A percentile compares a stretch with the other conserved stretches of the same genome.
These are phyloP conservation scores for Amphiprion ocellaris DNA, from an alignment of 2,113 vertebrate species.

Conservation along the genomic window DNA sequence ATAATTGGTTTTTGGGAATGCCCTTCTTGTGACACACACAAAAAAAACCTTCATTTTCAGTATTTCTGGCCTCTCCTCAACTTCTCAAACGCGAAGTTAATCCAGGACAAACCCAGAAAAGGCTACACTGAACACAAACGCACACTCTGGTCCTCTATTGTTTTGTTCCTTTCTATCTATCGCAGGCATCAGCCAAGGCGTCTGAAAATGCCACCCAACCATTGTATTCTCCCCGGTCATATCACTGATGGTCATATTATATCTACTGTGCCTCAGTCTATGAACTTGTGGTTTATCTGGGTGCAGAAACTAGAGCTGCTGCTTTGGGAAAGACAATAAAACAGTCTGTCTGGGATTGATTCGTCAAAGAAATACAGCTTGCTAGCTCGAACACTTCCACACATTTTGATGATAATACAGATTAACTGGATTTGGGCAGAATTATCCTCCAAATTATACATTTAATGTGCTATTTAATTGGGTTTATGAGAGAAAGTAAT, in stretches of 20 bases:
- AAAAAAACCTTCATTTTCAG: background rate
- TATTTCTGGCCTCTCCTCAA: background rate
- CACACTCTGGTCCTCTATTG: slow-evolving; percentile 2
- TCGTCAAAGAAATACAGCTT: slow-evolving; percentile 19
- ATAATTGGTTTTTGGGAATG: background rate
- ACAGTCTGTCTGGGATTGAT: background rate
- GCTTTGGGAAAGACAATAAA: slow-evolving; percentile 36
- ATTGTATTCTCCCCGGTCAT: slow-evolving; percentile 38
- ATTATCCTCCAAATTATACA: slow-evolving; percentile 2
- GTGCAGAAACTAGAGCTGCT: slow-evolving; percentile 40
- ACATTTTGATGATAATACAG: slow-evolving; percentile 17
- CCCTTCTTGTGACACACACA: background rate
- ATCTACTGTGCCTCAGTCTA: slow-evolving; percentile 24
- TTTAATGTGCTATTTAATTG: background rate
- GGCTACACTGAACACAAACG: background rate
- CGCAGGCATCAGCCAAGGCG: slow-evolving; percentile 7
- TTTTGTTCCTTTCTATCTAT: slow-evolving; percentile 21
- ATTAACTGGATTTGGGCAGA: slow-evolving; percentile 8
- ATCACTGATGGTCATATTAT: slow-evolving; percentile 33
- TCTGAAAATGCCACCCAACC: slow-evolving; percentile 26
- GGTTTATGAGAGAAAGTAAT: background rate
- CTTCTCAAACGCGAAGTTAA: slow-evolving; percentile 4
- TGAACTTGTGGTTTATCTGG: slow-evolving; percentile 25
- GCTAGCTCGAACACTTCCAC: background rate
- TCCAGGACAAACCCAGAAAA: slow-evolving; percentile 2